Percentiles rank a stretch among this genome's conserved stretches.
These are phyloP conservation scores for Globia sparganii DNA, from an alignment of 2,888 invertebrate species.

Conservation along the genomic window DNA sequence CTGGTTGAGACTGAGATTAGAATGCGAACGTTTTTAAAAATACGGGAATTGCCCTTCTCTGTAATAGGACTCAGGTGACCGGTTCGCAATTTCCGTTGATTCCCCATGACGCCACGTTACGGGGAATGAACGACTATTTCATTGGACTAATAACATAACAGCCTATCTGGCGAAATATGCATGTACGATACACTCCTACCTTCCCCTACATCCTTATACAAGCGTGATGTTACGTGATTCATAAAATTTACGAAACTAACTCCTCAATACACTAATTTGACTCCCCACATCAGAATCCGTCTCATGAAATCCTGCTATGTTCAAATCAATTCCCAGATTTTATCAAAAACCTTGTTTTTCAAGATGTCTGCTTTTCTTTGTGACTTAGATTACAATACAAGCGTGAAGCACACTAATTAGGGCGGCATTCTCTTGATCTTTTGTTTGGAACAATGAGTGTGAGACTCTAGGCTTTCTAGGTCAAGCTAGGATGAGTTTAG, in stretches of 20 bases:
- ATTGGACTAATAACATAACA: background rate
- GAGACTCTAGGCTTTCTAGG: constrained; percentile 58
- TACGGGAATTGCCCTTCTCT: too few relatives aligned
- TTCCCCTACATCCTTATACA: background rate
- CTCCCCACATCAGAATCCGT: background rate
- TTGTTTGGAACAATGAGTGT: constrained; percentile 61
- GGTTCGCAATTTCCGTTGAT: background rate
- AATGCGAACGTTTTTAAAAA: too few relatives aligned
- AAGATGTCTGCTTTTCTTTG: constrained; percentile 35
- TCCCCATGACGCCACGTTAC: background rate
- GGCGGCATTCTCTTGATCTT: constrained; percentile 48
- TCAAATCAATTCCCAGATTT: constrained; percentile 32
- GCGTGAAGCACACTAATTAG: constrained; percentile 57
- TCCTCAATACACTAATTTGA: background rate
- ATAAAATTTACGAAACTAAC: background rate
- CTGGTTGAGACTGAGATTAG: too few relatives aligned
- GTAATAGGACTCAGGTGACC: background rate
- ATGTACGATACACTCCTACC: background rate
- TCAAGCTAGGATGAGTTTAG: constrained; percentile 51
- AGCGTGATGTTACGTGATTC: background rate
- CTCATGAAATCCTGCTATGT: constrained; percentile 15
- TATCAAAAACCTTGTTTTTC: constrained; percentile 30
- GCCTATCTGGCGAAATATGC: background rate
- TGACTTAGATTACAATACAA: constrained; percentile 47
- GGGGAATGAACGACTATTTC: background rate